Evolutionary conservation across 1,140 invertebrate genomes (phyloP), one percentile per base, ranked within the genome.

Genomic region (Nomia melanderi): DNA sequence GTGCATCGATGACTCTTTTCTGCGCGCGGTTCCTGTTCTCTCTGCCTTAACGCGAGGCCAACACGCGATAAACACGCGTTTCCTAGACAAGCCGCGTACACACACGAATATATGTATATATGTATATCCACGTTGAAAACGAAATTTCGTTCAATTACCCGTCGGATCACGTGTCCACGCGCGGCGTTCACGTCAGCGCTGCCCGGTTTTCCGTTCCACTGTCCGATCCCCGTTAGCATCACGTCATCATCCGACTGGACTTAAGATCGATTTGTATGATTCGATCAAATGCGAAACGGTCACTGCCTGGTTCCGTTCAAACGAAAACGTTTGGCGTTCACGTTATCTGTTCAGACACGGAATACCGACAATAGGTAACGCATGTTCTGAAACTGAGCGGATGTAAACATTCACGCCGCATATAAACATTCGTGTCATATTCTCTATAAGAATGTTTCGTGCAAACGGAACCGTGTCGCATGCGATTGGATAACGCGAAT

Each of bases 111-210:
- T 11, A 20, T 20, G 12, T 36, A n/a, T 44, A 20, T 44, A 41
- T 23, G 27, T 31, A 39, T 67, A 70, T 31, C 57, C 79, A 44
- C 60, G 53, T 54, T 63, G 71, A 39, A 83, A 9, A 79, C 64
- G 74, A 83, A 79, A 67, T 82, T 78, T 82, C 56, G 64, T 82
- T 54, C 79, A 62, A 82, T 83, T 56, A 74, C 79, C 62, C 56
- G 59, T 63, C 50, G 81, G 66, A 83, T 71, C 81, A 62, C 62
- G 77, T 76, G 71, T 83, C 53, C 50, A 41, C 78, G 73, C 56
- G 47, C 69, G 53, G 64, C 69, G 47, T 71, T 36, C 62, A 63
- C 44, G 57, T 57, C 56, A 39, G 72, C 73, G 50, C 47, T 50
- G 20, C 27, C 71, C 72, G 17, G 11, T 25, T 47, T 33, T 44